A percentile compares a stretch with the other conserved stretches of the same genome.
These are phyloP conservation scores for Sebastes glaucus DNA, from an alignment of 2,797 vertebrate genomes.

Conservation along the genomic window DNA sequence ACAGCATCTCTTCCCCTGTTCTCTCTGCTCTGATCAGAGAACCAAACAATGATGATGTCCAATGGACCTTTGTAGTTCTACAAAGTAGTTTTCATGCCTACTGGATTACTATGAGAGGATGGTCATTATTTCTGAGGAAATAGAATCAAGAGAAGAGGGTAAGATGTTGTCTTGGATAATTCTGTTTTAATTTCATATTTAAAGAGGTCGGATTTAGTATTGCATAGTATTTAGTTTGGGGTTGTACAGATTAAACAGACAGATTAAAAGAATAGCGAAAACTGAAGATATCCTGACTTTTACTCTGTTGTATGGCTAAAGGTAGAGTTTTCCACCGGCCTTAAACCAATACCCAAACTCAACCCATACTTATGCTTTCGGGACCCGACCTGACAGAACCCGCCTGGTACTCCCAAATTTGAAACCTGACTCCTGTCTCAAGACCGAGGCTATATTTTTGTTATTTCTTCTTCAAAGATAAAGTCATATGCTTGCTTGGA, in stretches of 20 bases:
- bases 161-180: neutral
- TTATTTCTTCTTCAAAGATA: neutral
- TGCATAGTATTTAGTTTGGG: neutral
- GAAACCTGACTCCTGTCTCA: neutral
- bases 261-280: neutral
- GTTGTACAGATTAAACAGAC: neutral
- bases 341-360: neutral
- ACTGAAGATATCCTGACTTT: neutral
- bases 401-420: neutral
- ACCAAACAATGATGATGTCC: constrained; percentile 1
- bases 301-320: accelerated
- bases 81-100: neutral
- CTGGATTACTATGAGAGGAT: neutral
- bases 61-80: neutral
- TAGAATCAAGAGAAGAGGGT: neutral
- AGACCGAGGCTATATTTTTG: neutral
- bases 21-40: constrained; percentile 7
- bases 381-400: neutral
- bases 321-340: neutral
- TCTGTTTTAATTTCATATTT: neutral
- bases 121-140: neutral
- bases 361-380: neutral
- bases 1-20: constrained; percentile 12
- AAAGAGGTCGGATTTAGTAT: neutral
- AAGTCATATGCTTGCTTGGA: neutral